Base-by-base conservation (phyloP, 2,888 invertebrate species). In the Polia nebulosa region DNA sequence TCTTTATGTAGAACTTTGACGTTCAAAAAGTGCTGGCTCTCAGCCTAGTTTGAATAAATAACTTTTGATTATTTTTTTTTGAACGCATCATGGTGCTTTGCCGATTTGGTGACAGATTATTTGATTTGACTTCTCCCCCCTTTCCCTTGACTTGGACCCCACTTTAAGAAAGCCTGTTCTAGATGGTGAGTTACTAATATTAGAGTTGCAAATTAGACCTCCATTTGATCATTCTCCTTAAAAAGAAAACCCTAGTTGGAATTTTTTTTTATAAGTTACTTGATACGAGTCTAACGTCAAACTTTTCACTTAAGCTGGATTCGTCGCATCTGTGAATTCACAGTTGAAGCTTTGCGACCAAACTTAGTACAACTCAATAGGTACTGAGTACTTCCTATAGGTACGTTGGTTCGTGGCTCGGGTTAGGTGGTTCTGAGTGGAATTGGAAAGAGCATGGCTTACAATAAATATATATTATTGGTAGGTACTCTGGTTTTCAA, bases 231-330 rank as follows among this genome's bases (percentile, higher is more conserved):
- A 4, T 62, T 15, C 20, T 62, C 66, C 1, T 11, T 36, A 25
- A 7, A 36, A 83, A 87, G 84, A 84, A 78, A 80, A 72, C 47
- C 75, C 62, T 17, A 49, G 63, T 65, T 65, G 59, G 69, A 71
- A 44, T 76, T 82, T 77, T 81, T 75, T 75, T 76, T 79, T 69
- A 65, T 58, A 69, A 78, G 69, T 68, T 29, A 78, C 78, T 73
- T 63, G 73, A 80, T 79, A 77, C 77, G 72, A 75, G 61, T 60
- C 68, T 76, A 80, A 78, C 78, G 80, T 91, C 89, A 89, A 94
- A 94, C 94, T 94, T 94, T 93, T 89, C 92, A 94, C 94, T 94
- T 91, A 92, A 82, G 72, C 82, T 76, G 87, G 83, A 85, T 84
- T 84, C 83, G 88, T 85, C 84, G 86, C 88, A 91, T 91, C 89